Conservation (phyloP, 2,797 vertebrate species). For the Cheirogaleus major region DNA sequence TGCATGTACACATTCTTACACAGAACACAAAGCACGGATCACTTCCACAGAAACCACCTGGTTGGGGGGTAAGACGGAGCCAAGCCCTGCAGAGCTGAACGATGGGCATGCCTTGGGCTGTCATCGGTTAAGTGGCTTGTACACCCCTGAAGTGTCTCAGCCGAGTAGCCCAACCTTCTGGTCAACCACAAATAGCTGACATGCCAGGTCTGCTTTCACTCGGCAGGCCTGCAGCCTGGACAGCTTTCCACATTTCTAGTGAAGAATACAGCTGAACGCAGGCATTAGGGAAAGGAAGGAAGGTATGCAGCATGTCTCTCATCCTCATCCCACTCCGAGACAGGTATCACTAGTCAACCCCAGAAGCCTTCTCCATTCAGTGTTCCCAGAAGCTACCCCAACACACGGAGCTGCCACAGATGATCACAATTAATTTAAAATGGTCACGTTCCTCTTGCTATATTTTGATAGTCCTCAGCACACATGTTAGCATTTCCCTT, state of each 20-base stretch:
- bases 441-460: background rate
- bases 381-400: rapidly evolving
- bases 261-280: background rate
- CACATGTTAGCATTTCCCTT: background rate
- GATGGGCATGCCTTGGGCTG: background rate
- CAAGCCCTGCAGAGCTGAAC: background rate
- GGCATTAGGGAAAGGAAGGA: background rate
- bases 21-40: background rate
- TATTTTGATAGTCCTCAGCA: background rate
- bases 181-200: background rate
- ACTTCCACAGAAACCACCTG: background rate
- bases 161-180: background rate
- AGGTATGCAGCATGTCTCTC: no score
- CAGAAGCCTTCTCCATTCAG: background rate
- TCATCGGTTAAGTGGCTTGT: background rate
- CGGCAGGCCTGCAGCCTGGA: background rate
- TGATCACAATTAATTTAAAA: background rate
- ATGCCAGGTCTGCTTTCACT: background rate
- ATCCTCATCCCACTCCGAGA: no score
- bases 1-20: background rate
- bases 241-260: background rate
- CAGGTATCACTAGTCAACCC: background rate
- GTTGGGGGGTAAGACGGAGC: no score
- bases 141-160: background rate
- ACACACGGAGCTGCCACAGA: background rate